Percentiles rank a stretch among this genome's conserved stretches.
These are phyloP conservation scores for Neuroterus valhalla DNA, from an alignment of 1,140 invertebrate species.

Conservation along the genomic window DNA sequence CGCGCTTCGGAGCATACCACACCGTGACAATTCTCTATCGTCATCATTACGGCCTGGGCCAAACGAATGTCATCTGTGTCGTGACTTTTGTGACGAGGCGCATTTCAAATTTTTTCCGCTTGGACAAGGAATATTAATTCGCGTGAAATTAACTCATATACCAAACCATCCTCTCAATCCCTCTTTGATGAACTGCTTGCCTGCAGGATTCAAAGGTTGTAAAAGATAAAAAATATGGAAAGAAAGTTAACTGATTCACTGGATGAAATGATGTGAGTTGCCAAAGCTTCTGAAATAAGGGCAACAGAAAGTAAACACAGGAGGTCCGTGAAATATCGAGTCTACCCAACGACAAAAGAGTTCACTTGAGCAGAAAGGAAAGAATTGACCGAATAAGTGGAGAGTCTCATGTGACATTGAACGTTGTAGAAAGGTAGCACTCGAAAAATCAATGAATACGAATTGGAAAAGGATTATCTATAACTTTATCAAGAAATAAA, in stretches of 20 bases:
- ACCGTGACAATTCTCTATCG: no score
- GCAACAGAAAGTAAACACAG: not conserved
- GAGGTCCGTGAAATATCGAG: not conserved
- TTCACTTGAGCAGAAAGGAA: not conserved
- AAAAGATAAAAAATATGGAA: not conserved
- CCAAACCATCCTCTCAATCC: not conserved
- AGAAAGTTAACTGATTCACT: not conserved
- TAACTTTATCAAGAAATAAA: no score
- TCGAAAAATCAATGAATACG: not conserved
- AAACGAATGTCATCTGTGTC: no score
- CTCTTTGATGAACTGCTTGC: not conserved
- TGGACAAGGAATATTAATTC: no score
- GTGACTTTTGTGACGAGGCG: no score
- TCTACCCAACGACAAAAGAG: not conserved
- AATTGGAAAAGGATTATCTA: no score
- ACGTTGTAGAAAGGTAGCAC: not conserved
- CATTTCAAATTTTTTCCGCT: no score
- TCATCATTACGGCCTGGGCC: no score
- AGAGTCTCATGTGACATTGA: not conserved
- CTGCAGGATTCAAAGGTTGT: conserved; percentile 10
- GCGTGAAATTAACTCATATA: not conserved
- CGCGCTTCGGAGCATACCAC: no score
- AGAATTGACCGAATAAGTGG: not conserved
- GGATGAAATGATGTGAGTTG: not conserved
- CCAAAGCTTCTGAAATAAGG: not conserved